Conservation (phyloP, 2,888 invertebrate genomes). For the Nephrotoma appendiculata region DNA sequence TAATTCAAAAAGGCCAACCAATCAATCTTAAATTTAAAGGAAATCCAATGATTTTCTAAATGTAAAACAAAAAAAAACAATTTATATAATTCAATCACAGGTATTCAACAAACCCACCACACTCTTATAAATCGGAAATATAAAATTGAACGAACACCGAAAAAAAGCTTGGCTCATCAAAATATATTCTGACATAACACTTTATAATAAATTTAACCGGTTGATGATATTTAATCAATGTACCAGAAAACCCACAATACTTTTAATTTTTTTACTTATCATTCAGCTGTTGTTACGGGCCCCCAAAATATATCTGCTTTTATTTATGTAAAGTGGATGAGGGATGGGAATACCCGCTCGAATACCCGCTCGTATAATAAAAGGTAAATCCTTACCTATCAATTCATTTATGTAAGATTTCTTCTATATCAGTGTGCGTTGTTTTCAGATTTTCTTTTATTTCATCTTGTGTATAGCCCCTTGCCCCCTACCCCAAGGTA, state of each 20-base stretch:
- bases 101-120: neutral
- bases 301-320: neutral
- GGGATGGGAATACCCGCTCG: neutral
- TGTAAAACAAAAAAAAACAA: neutral
- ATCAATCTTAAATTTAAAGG: too few species aligned
- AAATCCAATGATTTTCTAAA: too few species aligned
- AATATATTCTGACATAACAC: neutral
- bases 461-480: too few species aligned
- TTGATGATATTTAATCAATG: neutral
- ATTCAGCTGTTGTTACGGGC: neutral
- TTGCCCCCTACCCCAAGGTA: neutral
- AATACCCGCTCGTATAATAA: neutral
- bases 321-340: neutral
- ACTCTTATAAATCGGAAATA: neutral
- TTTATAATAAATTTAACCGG: neutral
- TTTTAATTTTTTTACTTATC: neutral
- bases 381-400: neutral
- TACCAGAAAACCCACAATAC: neutral
- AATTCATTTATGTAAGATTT: neutral
- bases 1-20: too few species aligned
- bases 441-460: neutral
- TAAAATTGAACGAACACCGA: neutral
- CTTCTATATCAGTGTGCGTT: neutral
- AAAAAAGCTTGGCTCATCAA: neutral
- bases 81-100: neutral